phyloP scores from a whole-genome alignment of 2,888 invertebrate species.

The Ormyrus nitidulus region DNA sequence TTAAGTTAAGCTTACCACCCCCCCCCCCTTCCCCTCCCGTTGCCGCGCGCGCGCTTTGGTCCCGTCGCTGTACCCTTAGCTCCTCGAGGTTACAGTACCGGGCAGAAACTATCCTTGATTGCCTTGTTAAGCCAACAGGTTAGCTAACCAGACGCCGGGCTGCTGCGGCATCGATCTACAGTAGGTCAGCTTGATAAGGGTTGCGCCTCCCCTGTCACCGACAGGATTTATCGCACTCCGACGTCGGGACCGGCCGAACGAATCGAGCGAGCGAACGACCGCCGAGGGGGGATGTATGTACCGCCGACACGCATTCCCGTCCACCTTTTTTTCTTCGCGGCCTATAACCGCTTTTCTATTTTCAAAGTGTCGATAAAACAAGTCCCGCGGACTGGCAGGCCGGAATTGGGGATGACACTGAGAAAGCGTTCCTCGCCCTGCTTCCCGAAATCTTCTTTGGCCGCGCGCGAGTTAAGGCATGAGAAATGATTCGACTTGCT shows the following conservation, averaged over 20 bases:
- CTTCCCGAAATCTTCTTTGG: too few species aligned
- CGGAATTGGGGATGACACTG: conserved; percentile 38
- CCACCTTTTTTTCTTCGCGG: background rate
- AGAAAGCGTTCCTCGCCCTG: background rate
- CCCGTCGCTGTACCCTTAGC: background rate
- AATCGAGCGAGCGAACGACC: conserved; percentile 23
- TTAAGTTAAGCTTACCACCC: conserved; percentile 70
- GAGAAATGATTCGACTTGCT: too few species aligned
- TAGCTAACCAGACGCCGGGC: conserved; percentile 63
- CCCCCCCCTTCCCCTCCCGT: background rate
- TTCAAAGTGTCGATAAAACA: conserved; percentile 51
- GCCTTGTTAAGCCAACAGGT: conserved; percentile 73
- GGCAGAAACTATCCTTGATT: conserved; percentile 73
- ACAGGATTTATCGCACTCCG: conserved; percentile 65
- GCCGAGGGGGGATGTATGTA: background rate
- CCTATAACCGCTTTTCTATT: conserved; percentile 34
- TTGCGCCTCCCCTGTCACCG: conserved; percentile 60
- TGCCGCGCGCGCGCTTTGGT: background rate
- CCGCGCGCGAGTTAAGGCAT: too few species aligned
- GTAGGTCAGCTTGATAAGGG: conserved; percentile 67
- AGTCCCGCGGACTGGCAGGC: conserved; percentile 5
- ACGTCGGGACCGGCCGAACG: conserved; percentile 22
- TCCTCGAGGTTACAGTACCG: conserved; percentile 60
- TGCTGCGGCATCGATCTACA: conserved; percentile 50
- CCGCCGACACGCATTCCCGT: conserved; percentile 5